Evolutionary conservation across 2,888 invertebrate genomes (phyloP).

Genomic region (Trichogramma evanescens): DNA sequence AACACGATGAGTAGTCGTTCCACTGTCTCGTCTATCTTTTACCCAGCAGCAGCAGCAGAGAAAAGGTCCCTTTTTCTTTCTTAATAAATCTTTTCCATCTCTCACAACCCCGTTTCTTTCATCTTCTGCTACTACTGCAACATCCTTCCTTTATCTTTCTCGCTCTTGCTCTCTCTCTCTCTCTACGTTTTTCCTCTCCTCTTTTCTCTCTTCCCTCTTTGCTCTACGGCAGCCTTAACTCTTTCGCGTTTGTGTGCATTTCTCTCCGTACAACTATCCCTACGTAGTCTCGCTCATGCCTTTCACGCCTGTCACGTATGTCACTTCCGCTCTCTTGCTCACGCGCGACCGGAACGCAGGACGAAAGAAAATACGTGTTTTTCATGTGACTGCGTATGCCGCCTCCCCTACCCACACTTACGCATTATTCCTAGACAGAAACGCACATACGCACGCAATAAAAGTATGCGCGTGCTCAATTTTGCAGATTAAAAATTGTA

Average conservation of each 20-base stretch:
- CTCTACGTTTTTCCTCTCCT: neutral
- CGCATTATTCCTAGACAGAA: too few species aligned
- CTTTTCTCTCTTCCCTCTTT: too few species aligned
- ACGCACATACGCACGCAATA: too few species aligned
- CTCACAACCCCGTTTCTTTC: neutral
- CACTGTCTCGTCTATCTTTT: constrained; percentile 9
- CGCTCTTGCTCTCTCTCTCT: neutral
- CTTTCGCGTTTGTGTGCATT: too few species aligned
- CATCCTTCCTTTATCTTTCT: neutral
- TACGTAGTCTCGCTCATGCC: too few species aligned
- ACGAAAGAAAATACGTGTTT: too few species aligned
- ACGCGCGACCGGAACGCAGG: neutral
- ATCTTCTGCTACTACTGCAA: neutral
- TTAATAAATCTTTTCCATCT: constrained; percentile 7
- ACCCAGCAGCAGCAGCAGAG: neutral
- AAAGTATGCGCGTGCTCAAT: too few species aligned
- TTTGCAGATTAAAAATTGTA: too few species aligned
- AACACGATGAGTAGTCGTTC: constrained; percentile 17
- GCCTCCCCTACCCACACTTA: too few species aligned
- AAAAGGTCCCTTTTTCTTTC: constrained; percentile 8
- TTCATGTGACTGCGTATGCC: too few species aligned
- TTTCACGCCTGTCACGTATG: neutral
- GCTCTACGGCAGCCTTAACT: too few species aligned
- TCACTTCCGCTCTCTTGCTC: constrained; percentile 3
- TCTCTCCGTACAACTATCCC: too few species aligned